Evolutionary conservation across 2,113 vertebrate species (phyloP).

Genomic region (Nesogale talazaci): DNA sequence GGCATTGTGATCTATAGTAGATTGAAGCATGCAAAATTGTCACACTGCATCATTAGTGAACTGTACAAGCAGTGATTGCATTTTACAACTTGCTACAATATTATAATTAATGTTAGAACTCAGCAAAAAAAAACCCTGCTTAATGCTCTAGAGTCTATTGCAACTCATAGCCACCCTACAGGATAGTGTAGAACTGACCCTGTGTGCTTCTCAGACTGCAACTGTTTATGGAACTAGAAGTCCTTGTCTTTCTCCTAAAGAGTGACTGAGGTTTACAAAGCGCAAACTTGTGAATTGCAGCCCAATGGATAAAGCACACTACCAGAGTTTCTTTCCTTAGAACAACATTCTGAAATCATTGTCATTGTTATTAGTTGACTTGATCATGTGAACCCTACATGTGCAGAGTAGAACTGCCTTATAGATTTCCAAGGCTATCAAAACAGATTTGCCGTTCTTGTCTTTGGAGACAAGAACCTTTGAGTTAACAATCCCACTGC

Average conservation of each 20-base stretch:
- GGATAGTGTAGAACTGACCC: too few species aligned
- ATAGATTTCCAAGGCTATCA: not conserved
- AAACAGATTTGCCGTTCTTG: not conserved
- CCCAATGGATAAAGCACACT: too few species aligned
- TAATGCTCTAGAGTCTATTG: too few species aligned
- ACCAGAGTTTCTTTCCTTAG: too few species aligned
- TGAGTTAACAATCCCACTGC: too few species aligned
- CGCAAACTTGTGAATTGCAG: too few species aligned
- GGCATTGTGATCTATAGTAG: not conserved
- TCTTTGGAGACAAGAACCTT: not conserved
- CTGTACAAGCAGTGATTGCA: not conserved
- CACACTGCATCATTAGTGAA: not conserved
- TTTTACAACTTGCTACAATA: slow-evolving; percentile 7
- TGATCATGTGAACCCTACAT: not conserved
- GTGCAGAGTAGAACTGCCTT: not conserved
- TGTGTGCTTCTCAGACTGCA: too few species aligned
- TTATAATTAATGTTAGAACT: slow-evolving; percentile 2
- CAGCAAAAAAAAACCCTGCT: too few species aligned
- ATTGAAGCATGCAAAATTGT: slow-evolving; percentile 15
- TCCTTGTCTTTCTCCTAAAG: too few species aligned
- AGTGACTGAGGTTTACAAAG: too few species aligned
- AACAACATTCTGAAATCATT: not conserved
- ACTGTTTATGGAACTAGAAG: too few species aligned
- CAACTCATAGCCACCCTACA: too few species aligned
- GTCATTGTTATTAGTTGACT: not conserved